Evolutionary conservation across 2,113 vertebrate species (phyloP), one percentile per base, ranked within the genome.

Genomic region (Paralichthys olivaceus): DNA sequence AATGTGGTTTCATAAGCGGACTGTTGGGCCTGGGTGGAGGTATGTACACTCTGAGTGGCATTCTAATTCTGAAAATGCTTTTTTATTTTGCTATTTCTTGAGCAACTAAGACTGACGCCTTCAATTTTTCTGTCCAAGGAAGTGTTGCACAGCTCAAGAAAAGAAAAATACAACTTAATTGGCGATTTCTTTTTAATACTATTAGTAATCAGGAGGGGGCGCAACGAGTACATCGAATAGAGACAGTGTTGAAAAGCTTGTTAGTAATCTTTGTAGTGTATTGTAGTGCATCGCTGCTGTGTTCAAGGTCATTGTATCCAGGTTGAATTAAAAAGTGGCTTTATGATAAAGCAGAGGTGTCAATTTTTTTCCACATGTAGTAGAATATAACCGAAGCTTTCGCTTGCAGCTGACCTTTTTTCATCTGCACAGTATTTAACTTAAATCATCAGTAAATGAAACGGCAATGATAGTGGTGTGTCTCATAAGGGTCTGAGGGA

Each of bases 181-280:
- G 2, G 37, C 9, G 5, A 47, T 60, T 28, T 8, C 7, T 58
- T 26, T 25, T 20, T 13, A 47, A 34, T 69, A 17, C 19, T 58
- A 1, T 45, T 20, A 57, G 22, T 49, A 26, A 29, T 70, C 51
- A 57, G 53, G 28, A 78, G 22, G 60, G 22, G 75, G 40, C 12
- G 17, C 49, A 22, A 25, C n/a, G 37, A 15, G 8, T 34, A 26
- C 66, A 63, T 5, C 14, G 14, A 5, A 11, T 62, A 55, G 13
- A 19, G 14, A 17, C 4, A 47, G 17, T 6, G 17, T 6, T 19
- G 11, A 29, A 13, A 25, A 25, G 53, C 53, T 23, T 23, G 51
- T 53, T 22, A 11, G 2, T 53, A 1, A 22, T 53, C 28, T 5
- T 11, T 4, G 12, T 4, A 23, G 1, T 54, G 22, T 32, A 4